Evolutionary conservation across 2,797 vertebrate species (phyloP).

Genomic region (Notamacropus eugenii): DNA sequence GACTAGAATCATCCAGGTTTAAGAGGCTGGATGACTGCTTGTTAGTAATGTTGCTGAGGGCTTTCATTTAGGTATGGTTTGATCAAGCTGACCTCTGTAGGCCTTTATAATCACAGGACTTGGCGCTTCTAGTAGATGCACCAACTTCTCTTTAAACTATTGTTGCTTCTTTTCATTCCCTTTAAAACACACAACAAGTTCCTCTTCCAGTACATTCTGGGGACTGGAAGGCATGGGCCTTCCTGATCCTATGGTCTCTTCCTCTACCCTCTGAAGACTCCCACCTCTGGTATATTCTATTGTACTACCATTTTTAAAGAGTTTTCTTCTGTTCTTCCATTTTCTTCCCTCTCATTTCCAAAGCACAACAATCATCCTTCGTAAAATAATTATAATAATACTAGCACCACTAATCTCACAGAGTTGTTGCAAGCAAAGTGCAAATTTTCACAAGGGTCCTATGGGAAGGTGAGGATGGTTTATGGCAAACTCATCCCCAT

Average conservation of each 20-base stretch:
- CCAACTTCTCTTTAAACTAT: background rate
- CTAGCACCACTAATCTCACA: background rate
- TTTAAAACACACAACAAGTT: background rate
- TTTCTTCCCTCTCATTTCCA: background rate
- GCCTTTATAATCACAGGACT: background rate
- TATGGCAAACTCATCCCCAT: background rate
- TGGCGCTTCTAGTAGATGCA: background rate
- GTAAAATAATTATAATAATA: background rate
- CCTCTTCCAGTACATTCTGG: background rate
- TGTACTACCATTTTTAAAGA: background rate
- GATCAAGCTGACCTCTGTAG: background rate
- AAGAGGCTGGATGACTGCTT: background rate
- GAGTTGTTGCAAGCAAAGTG: background rate
- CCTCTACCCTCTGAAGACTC: background rate
- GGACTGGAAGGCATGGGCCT: background rate
- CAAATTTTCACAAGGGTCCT: background rate
- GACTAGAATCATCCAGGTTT: background rate
- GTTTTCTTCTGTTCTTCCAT: background rate
- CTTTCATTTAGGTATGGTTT: background rate
- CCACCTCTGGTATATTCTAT: background rate
- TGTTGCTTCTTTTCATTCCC: background rate
- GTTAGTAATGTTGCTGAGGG: background rate
- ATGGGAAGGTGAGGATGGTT: background rate
- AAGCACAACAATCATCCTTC: background rate
- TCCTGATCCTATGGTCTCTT: background rate